Evolutionary conservation across 2,113 vertebrate genomes (phyloP).

Genomic region (Coptodon rendalli): DNA sequence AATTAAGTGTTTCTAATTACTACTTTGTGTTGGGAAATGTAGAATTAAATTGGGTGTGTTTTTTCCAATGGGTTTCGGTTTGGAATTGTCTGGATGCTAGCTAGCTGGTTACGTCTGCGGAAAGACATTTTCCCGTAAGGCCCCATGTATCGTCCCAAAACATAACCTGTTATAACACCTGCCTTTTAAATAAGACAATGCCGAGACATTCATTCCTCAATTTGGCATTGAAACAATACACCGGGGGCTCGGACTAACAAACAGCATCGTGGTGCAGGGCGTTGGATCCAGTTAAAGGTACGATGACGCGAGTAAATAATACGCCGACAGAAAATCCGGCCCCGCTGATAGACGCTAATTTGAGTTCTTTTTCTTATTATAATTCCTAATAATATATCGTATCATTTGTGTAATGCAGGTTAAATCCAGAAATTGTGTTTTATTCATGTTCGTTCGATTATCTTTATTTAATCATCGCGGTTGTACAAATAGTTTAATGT

Average conservation of each 20-base stretch:
- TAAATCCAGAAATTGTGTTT: background rate
- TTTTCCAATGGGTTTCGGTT: background rate
- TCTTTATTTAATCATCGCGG: background rate
- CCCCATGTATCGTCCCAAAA: background rate
- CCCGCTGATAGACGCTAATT: background rate
- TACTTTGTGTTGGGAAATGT: background rate
- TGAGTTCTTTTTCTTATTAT: background rate
- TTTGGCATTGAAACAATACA: background rate
- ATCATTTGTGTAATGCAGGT: background rate
- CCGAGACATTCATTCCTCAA: background rate
- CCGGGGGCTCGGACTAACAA: background rate
- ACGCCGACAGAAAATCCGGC: constrained; percentile 40
- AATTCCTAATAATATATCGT: background rate
- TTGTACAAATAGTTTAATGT: background rate
- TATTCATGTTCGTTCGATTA: background rate
- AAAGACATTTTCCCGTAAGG: background rate
- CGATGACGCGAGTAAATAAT: background rate
- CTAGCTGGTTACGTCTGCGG: constrained; percentile 1
- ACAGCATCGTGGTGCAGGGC: constrained; percentile 57
- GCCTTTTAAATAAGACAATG: background rate
- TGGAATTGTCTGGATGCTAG: background rate
- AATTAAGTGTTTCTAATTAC: background rate
- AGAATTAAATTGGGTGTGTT: background rate
- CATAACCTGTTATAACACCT: background rate
- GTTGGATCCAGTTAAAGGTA: constrained; percentile 62